A percentile compares a stretch with the other conserved stretches of the same genome.
Evolutionary conservation across 2,113 vertebrate genomes (phyloP).

Genomic region (Merops nubicus): DNA sequence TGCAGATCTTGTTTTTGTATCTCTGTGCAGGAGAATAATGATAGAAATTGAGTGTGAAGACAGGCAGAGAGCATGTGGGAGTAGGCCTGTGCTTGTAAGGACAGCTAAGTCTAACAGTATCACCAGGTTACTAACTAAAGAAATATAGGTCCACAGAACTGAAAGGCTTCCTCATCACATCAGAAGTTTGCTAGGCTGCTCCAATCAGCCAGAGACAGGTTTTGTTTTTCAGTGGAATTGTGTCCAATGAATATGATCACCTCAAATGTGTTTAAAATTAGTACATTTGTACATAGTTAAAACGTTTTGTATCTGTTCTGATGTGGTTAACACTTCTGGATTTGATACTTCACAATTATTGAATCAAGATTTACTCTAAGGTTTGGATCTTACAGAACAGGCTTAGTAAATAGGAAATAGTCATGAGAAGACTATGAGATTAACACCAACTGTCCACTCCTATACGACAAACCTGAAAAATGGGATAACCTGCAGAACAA

Average conservation of each 20-base stretch:
- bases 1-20: not conserved
- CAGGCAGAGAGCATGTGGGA: not conserved
- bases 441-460: no score
- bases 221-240: not conserved
- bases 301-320: not conserved
- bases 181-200: not conserved
- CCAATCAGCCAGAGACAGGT: not conserved
- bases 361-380: not conserved
- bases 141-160: not conserved
- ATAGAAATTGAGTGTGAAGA: not conserved
- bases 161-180: not conserved
- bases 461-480: not conserved
- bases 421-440: not conserved
- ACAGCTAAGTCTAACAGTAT: not conserved
- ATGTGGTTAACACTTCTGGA: not conserved
- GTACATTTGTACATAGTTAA: not conserved
- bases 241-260: not conserved
- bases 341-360: not conserved
- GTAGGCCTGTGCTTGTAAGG: not conserved
- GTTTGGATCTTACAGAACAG: not conserved
- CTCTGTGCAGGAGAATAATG: not conserved
- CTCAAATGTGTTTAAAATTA: not conserved
- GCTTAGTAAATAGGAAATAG: not conserved
- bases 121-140: not conserved
- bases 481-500: not conserved